Base-by-base conservation (phyloP, 1,140 invertebrate species). In the Drosophila ananassae region DNA sequence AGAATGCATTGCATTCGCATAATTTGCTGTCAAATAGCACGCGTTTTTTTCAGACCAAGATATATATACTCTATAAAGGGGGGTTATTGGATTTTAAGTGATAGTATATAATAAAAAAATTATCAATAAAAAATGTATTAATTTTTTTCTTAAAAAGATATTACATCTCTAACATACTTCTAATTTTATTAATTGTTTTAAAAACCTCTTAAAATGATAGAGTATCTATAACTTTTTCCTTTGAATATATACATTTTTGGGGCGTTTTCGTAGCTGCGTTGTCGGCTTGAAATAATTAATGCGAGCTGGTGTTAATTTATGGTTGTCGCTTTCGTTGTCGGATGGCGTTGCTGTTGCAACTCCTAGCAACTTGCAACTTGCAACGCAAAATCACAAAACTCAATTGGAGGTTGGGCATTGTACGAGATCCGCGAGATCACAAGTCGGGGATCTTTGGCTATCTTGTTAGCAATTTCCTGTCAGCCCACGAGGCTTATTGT, bases 381-480 rank as follows among this genome's bases (percentile, higher is more conserved):
- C 25, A 28, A 28, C 25, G 66, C 37, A 58, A 59, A 60, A 60
- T 72, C 55, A 47, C 46, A 57, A 71, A 68, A 41, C 67, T 69
- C 63, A 69, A 71, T 71, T 71, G 67, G 55, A 72, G 67, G 68
- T 60, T 72, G 66, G 67, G 67, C 68, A 37, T 47, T 44, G n/a
- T 17, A 47, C 21, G 25, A 44, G 37, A 60, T 22, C 9, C 21
- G 44, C 17, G 57, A 44, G 67, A 72, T 72, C 68, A 72, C 37
- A 72, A 72, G 68, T 72, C 68, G 68, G 54, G 44, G 67, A 71
- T 69, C 67, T 59, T 22, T 59, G 55, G 55, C 28, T 52, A 55
- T 10, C 68, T 72, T 60, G 68, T 72, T 72, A 72, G 68, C 68
- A 60, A 72, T 72, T 72, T 72, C 68, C 68, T 72, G 68, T 39